Percentiles rank a stretch among this genome's conserved stretches.
phyloP scores from a whole-genome alignment of 2,113 vertebrate species.

The Colossoma macropomum region DNA sequence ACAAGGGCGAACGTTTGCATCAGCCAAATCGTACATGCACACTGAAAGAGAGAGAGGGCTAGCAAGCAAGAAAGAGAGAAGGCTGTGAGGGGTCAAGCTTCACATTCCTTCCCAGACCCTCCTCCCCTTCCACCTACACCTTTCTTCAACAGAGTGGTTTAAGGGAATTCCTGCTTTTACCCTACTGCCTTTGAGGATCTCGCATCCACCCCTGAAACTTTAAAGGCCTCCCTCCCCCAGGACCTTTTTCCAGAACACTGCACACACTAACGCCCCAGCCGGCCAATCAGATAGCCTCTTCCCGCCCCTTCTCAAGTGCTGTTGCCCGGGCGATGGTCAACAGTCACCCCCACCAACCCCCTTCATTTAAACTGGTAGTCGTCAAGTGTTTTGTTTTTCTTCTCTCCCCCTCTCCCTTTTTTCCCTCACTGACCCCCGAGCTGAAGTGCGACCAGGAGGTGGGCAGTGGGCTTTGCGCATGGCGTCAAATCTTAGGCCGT shows the following conservation, averaged over 20 bases:
- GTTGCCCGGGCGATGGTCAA: conserved; percentile 87
- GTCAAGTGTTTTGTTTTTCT: conserved; percentile 81
- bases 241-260: conserved; percentile 80
- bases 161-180: conserved; percentile 43
- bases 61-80: conserved; percentile 4
- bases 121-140: conserved; percentile 13
- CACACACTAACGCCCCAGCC: conserved; percentile 75
- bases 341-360: conserved; percentile 83
- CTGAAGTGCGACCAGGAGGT: conserved; percentile 41
- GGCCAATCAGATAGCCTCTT: conserved; percentile 79
- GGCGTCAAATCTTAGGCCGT: conserved; percentile 40
- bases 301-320: conserved; percentile 73
- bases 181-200: conserved; percentile 37
- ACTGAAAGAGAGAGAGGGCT: not conserved
- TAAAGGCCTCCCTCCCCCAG: conserved; percentile 52
- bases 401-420: conserved; percentile 29
- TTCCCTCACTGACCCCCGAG: conserved; percentile 33
- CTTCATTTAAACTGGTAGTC: conserved; percentile 82
- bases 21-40: not conserved
- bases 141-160: not conserved
- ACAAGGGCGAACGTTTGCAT: not conserved
- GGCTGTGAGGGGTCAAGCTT: conserved; percentile 13
- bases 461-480: conserved; percentile 67
- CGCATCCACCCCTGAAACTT: conserved; percentile 1
- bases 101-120: conserved; percentile 37